Conservation (phyloP, 2,888 invertebrate genomes). For the Dolichopus griseipennis region DNA sequence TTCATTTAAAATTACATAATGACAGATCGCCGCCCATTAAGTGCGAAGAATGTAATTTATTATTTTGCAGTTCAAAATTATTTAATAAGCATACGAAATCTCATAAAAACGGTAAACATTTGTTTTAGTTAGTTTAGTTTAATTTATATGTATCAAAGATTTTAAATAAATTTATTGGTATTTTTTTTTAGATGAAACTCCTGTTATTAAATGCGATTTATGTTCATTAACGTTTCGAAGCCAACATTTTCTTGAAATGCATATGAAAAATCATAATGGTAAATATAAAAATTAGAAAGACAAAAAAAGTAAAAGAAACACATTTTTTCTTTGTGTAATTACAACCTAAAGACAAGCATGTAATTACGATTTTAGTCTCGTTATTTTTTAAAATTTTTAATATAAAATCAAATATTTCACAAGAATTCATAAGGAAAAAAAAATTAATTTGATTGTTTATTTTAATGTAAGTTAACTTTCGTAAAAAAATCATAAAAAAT, state of each 20-base stretch:
- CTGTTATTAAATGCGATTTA: neutral
- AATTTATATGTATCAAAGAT: too few species aligned
- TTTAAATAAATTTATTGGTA: too few species aligned
- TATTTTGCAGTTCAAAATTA: neutral
- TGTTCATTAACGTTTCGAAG: neutral
- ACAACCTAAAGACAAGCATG: too few species aligned
- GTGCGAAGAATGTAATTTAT: neutral
- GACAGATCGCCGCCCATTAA: neutral
- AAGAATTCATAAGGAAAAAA: too few species aligned
- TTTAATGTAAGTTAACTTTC: too few species aligned
- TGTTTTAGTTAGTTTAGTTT: neutral
- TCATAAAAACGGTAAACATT: neutral
- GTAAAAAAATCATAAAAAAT: too few species aligned
- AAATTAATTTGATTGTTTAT: too few species aligned
- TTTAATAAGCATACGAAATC: neutral
- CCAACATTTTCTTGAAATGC: constrained; percentile 3
- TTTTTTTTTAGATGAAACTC: neutral
- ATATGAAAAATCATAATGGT: constrained; percentile 6
- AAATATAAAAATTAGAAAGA: neutral
- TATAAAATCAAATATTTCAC: too few species aligned
- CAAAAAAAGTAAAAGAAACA: neutral
- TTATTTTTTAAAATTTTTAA: neutral
- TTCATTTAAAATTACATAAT: neutral
- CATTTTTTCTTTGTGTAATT: neutral
- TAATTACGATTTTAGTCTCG: too few species aligned